Percentiles rank a stretch among this genome's conserved stretches.
These are phyloP conservation scores for Acipenser transmontanus DNA, from an alignment of 2,797 vertebrate species.

Conservation along the genomic window DNA sequence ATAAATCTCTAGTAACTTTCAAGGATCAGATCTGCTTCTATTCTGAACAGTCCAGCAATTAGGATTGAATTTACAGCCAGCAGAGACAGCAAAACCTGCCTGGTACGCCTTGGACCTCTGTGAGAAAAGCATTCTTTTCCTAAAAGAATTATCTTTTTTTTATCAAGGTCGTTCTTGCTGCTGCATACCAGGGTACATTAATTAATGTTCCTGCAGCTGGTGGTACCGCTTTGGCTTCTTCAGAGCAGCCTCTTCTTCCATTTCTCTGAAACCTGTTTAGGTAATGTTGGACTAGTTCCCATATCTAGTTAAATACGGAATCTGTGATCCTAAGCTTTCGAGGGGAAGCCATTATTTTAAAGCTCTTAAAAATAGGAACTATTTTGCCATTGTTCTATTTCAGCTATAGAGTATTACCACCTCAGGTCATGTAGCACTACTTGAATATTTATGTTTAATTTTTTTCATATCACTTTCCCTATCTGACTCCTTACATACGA, in stretches of 20 bases:
- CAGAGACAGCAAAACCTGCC: constrained; percentile 45
- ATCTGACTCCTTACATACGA: too few relatives aligned
- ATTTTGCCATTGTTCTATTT: too few relatives aligned
- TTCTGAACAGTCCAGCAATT: constrained; percentile 39
- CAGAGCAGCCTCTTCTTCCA: constrained; percentile 54
- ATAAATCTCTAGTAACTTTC: not conserved
- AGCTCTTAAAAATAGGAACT: not conserved
- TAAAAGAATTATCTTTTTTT: constrained; percentile 63
- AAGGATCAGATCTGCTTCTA: not conserved
- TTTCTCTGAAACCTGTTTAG: constrained; percentile 61
- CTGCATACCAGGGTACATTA: constrained; percentile 57
- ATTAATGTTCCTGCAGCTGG: constrained; percentile 77
- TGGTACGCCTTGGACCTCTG: constrained; percentile 51
- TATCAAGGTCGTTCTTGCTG: constrained; percentile 62
- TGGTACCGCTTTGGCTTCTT: constrained; percentile 72
- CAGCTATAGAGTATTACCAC: too few relatives aligned
- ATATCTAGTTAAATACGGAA: constrained; percentile 31
- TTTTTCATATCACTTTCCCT: too few relatives aligned
- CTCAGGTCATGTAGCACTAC: too few relatives aligned
- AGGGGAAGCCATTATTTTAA: constrained; percentile 40
- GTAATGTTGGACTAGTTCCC: constrained; percentile 41
- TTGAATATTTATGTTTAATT: too few relatives aligned
- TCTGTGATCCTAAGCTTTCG: constrained; percentile 31
- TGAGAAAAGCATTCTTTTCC: constrained; percentile 46
- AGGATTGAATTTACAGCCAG: constrained; percentile 63